A percentile compares a stretch with the other conserved stretches of the same genome.
Evolutionary conservation across 1,140 invertebrate genomes (phyloP).

Genomic region (Popillia japonica): DNA sequence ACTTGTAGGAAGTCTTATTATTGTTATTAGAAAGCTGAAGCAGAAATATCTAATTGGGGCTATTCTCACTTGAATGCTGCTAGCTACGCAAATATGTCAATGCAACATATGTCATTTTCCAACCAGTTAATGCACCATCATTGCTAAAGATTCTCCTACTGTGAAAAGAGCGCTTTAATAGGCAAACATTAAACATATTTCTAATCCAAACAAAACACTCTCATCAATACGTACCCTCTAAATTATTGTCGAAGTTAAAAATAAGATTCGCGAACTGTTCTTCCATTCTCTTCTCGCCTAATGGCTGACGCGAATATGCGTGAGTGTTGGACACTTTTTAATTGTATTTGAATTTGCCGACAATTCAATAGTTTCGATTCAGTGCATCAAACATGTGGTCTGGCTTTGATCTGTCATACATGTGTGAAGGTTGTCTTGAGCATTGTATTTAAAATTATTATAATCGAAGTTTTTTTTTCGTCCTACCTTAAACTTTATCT

Average conservation of each 20-base stretch:
- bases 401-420: conserved; percentile 20
- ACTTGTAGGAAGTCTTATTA: no score
- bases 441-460: conserved; percentile 35
- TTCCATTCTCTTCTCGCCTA: neutral
- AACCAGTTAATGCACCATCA: no score
- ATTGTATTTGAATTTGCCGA: conserved; percentile 23
- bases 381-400: conserved; percentile 33
- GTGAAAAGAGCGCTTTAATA: no score
- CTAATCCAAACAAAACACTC: no score
- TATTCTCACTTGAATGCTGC: no score
- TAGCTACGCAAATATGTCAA: no score
- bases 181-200: no score
- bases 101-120: no score
- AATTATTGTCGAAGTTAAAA: neutral
- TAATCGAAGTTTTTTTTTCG: conserved; percentile 34
- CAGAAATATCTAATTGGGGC: no score
- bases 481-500: conserved; percentile 14
- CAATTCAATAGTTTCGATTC: conserved; percentile 30
- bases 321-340: conserved; percentile 14
- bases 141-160: no score
- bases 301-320: neutral
- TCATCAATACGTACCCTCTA: no score
- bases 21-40: no score
- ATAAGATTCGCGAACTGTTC: neutral
- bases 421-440: conserved; percentile 28